phyloP scores from a whole-genome alignment of 2,797 vertebrate genomes.

The Gobionotothen gibberifrons region DNA sequence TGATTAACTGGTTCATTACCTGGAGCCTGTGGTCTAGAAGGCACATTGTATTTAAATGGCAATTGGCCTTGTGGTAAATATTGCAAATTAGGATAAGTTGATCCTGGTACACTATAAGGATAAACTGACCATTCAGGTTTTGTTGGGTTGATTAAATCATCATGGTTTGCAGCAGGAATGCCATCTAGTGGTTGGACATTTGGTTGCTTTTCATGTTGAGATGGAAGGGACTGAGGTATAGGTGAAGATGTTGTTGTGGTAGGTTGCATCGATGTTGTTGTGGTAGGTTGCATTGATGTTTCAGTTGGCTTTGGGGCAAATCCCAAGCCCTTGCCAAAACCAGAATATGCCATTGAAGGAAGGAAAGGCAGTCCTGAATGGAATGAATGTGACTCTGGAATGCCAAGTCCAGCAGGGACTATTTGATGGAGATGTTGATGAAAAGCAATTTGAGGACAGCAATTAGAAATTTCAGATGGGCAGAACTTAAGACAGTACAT shows the following conservation, averaged over 20 bases:
- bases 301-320: conserved; percentile 6
- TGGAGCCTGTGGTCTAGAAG: conserved; percentile 1
- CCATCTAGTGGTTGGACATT: conserved; percentile 59
- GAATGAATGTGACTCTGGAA: neutral
- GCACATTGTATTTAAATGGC: neutral
- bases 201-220: conserved; percentile 26
- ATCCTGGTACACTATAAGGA: conserved; percentile 16
- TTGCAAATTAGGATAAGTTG: neutral
- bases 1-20: conserved; percentile 11
- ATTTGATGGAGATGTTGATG: conserved; percentile 78
- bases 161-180: conserved; percentile 11
- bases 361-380: conserved; percentile 30
- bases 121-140: neutral
- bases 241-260: neutral
- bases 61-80: conserved; percentile 15
- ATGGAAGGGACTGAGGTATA: neutral
- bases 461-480: conserved; percentile 55
- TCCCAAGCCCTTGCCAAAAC: neutral
- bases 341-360: conserved; percentile 6
- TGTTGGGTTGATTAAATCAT: conserved; percentile 2
- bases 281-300: neutral
- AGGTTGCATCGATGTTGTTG: neutral
- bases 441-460: conserved; percentile 75
- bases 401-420: conserved; percentile 31
- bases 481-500: conserved; percentile 59